These are phyloP conservation scores for Halcyon chelicuti DNA, from an alignment of 2,797 vertebrate species.

Conservation along the genomic window DNA sequence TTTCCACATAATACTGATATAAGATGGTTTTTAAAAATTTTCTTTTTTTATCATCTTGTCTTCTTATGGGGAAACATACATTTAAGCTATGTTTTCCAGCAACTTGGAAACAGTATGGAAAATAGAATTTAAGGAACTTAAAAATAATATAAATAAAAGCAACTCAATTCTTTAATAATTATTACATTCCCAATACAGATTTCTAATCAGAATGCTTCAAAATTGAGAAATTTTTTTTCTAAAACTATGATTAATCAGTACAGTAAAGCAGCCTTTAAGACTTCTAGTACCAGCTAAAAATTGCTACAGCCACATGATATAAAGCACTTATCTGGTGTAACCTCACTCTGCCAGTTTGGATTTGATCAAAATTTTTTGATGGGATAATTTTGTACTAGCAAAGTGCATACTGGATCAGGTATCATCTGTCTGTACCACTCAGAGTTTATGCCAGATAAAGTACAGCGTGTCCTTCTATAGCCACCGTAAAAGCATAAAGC, in stretches of 20 bases:
- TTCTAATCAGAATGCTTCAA: not conserved
- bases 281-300: not conserved
- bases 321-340: not conserved
- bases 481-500: not conserved
- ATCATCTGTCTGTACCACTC: not conserved
- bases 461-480: not conserved
- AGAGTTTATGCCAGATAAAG: not conserved
- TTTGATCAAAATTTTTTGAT: not conserved
- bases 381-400: not conserved
- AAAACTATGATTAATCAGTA: not conserved
- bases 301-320: not conserved
- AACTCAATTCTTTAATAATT: not conserved
- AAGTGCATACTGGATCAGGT: not conserved
- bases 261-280: not conserved
- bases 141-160: not conserved
- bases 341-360: not conserved
- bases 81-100: not conserved
- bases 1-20: not conserved
- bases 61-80: not conserved
- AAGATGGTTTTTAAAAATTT: not conserved
- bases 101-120: not conserved
- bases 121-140: not conserved
- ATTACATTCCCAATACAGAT: not conserved
- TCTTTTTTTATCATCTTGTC: not conserved
- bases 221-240: not conserved